A percentile compares a stretch with the other conserved stretches of the same genome.
Evolutionary conservation across 2,113 vertebrate species (phyloP).

Genomic region (Hemiscyllium ocellatum): DNA sequence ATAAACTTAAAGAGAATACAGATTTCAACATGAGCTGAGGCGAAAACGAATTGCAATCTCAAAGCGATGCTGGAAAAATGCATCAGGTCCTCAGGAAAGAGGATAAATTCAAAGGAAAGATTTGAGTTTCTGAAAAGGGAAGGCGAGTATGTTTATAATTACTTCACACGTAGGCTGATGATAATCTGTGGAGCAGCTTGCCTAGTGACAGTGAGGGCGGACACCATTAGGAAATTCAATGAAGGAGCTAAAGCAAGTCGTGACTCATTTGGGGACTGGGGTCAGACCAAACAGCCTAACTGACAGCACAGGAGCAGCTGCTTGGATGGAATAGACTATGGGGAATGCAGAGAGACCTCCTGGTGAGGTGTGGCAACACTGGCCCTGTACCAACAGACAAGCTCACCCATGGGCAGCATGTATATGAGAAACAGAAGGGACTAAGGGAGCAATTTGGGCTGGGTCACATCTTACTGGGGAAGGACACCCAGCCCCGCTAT

Average conservation of each 20-base stretch:
- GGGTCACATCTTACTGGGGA: no score
- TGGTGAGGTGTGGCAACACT: background rate
- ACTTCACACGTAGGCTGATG: background rate
- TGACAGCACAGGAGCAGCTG: background rate
- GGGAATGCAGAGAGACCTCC: background rate
- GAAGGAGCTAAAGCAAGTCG: background rate
- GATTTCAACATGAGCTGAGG: no score
- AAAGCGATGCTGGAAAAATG: background rate
- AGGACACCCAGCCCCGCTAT: no score
- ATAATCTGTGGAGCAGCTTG: background rate
- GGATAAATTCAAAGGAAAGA: background rate
- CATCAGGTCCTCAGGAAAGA: background rate
- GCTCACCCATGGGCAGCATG: background rate
- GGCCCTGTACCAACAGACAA: background rate
- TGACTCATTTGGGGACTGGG: background rate
- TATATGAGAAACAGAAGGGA: background rate
- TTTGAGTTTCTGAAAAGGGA: background rate
- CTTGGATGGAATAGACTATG: background rate
- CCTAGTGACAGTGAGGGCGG: background rate
- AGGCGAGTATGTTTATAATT: background rate
- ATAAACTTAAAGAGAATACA: no score
- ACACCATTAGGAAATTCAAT: background rate
- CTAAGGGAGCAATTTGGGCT: background rate
- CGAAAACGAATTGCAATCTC: background rate
- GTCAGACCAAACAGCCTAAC: background rate